phyloP scores from a whole-genome alignment of 2,888 invertebrate genomes.

The Eupithecia subumbrata region DNA sequence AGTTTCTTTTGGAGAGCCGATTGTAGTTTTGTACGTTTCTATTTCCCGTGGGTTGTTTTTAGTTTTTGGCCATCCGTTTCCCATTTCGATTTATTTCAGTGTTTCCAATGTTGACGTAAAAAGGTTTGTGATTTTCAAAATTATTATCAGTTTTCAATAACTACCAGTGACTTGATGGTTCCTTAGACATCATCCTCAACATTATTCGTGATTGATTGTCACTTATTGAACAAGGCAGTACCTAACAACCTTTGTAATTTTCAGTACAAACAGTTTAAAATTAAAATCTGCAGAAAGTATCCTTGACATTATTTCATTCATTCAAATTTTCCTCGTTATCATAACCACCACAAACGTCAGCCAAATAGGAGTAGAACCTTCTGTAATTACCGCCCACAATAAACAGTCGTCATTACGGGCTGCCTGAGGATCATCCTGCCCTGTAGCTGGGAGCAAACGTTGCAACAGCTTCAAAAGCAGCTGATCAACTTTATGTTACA shows the following conservation, averaged over 20 bases:
- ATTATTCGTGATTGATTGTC: neutral
- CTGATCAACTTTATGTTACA: conserved; percentile 9
- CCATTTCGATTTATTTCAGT: neutral
- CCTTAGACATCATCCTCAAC: neutral
- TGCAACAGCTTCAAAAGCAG: conserved; percentile 4
- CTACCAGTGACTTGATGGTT: neutral
- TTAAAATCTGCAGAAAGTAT: neutral
- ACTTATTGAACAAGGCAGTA: neutral
- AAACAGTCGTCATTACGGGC: conserved; percentile 61
- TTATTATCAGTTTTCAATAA: neutral
- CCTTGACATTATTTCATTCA: neutral
- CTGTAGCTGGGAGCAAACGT: conserved; percentile 31
- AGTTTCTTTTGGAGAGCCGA: conserved; percentile 13
- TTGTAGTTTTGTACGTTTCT: conserved; percentile 3
- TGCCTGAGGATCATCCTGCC: conserved; percentile 25
- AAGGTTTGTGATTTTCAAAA: neutral
- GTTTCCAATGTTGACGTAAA: neutral
- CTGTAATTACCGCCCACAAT: conserved; percentile 49
- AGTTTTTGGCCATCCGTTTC: neutral
- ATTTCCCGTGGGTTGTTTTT: neutral
- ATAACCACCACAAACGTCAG: conserved; percentile 19
- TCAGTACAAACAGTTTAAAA: neutral
- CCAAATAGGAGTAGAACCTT: conserved; percentile 8
- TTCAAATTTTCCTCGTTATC: neutral
- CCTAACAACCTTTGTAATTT: neutral